phyloP scores from a whole-genome alignment of 1,140 invertebrate genomes.

The Acromyrmex heyeri region DNA sequence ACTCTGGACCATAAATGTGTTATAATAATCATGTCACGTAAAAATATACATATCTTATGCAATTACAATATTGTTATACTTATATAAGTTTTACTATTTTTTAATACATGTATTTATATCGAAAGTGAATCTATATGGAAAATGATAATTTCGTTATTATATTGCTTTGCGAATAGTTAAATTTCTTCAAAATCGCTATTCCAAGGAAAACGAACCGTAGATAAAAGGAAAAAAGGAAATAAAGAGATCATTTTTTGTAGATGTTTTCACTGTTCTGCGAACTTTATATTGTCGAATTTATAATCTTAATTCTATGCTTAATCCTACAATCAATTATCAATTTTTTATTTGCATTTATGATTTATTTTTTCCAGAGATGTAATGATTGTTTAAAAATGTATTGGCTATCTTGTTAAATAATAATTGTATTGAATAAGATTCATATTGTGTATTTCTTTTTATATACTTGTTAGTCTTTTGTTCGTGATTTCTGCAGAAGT shows the following conservation, averaged over 20 bases:
- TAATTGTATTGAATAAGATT: constrained; percentile 6
- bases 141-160: constrained; percentile 14
- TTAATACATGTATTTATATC: constrained; percentile 28
- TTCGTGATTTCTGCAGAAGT: no score
- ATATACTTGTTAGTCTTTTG: not conserved
- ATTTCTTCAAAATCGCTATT: constrained; percentile 7
- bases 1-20: constrained; percentile 31
- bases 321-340: not conserved
- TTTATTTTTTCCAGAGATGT: not conserved
- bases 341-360: not conserved
- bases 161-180: not conserved
- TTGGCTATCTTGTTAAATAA: constrained; percentile 6
- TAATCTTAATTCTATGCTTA: not conserved
- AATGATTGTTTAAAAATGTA: not conserved
- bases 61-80: constrained; percentile 45
- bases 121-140: not conserved
- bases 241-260: not conserved
- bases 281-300: not conserved
- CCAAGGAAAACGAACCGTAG: not conserved
- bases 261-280: not conserved
- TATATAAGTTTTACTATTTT: constrained; percentile 43
- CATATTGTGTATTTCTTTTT: not conserved
- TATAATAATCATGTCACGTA: constrained; percentile 26
- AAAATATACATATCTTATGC: constrained; percentile 54
- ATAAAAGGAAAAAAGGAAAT: not conserved